phyloP scores from a whole-genome alignment of 2,888 invertebrate genomes.

The Chouioia cunea region DNA sequence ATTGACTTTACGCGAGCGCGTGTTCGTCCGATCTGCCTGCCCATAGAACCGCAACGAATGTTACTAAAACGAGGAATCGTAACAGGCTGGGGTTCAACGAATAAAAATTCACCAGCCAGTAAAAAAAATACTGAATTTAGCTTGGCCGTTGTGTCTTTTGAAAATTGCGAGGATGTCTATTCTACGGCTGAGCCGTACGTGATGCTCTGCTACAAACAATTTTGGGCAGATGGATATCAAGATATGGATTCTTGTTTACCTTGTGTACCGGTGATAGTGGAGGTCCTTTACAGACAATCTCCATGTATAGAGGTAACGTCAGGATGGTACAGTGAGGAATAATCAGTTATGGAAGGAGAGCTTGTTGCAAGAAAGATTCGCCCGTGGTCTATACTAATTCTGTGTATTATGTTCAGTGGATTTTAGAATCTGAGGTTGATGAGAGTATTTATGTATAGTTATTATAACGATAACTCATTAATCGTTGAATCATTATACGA shows the following conservation, averaged over 20 bases:
- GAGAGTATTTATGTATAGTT: no score
- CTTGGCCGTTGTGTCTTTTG: constrained; percentile 41
- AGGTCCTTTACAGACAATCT: constrained; percentile 55
- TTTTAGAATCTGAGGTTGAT: constrained; percentile 39
- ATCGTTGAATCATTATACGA: no score
- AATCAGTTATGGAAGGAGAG: constrained; percentile 56
- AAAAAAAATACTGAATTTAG: no score
- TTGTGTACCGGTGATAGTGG: constrained; percentile 60
- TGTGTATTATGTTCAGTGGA: constrained; percentile 53
- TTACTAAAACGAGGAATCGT: constrained; percentile 30
- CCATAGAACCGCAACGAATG: constrained; percentile 32
- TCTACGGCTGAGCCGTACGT: constrained; percentile 35
- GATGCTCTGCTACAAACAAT: constrained; percentile 49
- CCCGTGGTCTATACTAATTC: constrained; percentile 56
- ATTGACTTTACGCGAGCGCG: constrained; percentile 50
- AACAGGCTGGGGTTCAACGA: constrained; percentile 57
- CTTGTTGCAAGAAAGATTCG: constrained; percentile 48
- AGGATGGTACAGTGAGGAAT: constrained; percentile 53
- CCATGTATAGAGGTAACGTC: constrained; percentile 37
- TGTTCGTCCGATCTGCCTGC: constrained; percentile 55
- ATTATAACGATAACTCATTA: no score
- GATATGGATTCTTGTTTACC: constrained; percentile 54
- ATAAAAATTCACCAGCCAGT: constrained; percentile 44
- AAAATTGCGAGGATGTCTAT: constrained; percentile 48
- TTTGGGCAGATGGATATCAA: constrained; percentile 57